Conservation (phyloP, 2,797 vertebrate genomes). For the Eulemur mongoz region DNA sequence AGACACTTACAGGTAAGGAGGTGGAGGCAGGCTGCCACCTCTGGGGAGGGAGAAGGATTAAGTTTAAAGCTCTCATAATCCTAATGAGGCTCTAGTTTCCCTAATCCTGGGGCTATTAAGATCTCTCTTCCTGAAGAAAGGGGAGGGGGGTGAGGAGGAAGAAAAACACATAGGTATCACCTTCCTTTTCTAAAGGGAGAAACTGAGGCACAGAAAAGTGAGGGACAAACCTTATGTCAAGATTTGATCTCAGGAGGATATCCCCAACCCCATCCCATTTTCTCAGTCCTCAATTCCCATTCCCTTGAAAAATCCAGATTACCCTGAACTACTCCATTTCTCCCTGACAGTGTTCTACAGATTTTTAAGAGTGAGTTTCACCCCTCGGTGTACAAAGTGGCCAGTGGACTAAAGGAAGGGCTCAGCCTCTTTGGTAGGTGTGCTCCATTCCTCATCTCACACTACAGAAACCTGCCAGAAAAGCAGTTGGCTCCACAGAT, state of each 20-base stretch:
- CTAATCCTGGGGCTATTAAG: constrained; percentile 35
- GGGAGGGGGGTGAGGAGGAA: background rate
- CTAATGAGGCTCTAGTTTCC: constrained; percentile 40
- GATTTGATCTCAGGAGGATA: background rate
- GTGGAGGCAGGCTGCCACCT: background rate
- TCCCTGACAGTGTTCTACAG: constrained; percentile 90
- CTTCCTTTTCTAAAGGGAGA: constrained; percentile 43
- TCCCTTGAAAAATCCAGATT: background rate
- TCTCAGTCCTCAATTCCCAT: background rate
- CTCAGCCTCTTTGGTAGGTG: constrained; percentile 94
- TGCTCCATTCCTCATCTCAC: background rate
- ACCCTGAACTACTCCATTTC: constrained; percentile 8
- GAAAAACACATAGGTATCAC: background rate
- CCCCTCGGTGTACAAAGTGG: constrained; percentile 96
- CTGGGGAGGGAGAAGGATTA: constrained; percentile 27
- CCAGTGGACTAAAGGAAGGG: constrained; percentile 96
- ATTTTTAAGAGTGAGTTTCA: constrained; percentile 98
- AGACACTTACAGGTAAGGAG: constrained; percentile 91
- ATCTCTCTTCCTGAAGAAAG: constrained; percentile 18
- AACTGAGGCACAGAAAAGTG: constrained; percentile 14
- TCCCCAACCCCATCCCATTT: background rate
- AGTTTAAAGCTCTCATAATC: constrained; percentile 43
- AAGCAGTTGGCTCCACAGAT: background rate
- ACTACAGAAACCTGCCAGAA: constrained; percentile 31
- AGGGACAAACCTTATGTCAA: background rate